These are phyloP conservation scores for Coreius guichenoti DNA, from an alignment of 2,797 vertebrate genomes.

Conservation along the genomic window DNA sequence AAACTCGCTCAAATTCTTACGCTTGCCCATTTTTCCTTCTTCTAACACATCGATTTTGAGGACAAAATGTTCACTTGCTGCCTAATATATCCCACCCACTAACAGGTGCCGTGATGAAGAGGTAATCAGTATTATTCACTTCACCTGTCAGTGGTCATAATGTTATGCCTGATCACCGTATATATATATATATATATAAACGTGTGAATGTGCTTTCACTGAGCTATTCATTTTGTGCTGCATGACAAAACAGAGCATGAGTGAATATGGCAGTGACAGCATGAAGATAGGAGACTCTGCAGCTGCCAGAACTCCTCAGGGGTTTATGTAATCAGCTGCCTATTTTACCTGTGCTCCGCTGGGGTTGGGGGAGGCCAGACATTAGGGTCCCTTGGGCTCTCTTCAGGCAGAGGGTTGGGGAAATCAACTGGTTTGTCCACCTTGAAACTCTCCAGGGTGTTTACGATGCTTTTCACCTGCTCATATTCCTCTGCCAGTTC, in stretches of 20 bases:
- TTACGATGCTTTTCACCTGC: constrained; percentile 92
- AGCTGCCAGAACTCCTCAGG: constrained; percentile 18
- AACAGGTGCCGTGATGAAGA: too few relatives aligned
- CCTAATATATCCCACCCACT: too few relatives aligned
- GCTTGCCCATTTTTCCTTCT: too few relatives aligned
- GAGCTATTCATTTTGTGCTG: not conserved
- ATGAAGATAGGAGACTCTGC: not conserved
- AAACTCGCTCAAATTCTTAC: too few relatives aligned
- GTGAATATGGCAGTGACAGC: constrained; percentile 18
- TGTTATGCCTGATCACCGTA: too few relatives aligned
- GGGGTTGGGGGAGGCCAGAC: constrained; percentile 95
- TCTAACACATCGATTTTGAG: too few relatives aligned
- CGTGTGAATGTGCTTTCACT: not conserved
- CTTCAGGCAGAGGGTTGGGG: constrained; percentile 82
- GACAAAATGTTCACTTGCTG: too few relatives aligned
- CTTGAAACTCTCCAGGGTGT: constrained; percentile 92
- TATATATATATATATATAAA: too few relatives aligned
- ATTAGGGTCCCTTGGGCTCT: constrained; percentile 83
- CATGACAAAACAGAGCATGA: not conserved
- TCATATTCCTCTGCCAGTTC: constrained; percentile 94
- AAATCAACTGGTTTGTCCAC: constrained; percentile 86
- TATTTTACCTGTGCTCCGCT: constrained; percentile 90
- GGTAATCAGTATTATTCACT: too few relatives aligned
- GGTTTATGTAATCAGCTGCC: constrained; percentile 1
- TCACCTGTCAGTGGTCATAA: too few relatives aligned